phyloP scores from a whole-genome alignment of 2,113 vertebrate genomes.

The Mionectes macconnelli region DNA sequence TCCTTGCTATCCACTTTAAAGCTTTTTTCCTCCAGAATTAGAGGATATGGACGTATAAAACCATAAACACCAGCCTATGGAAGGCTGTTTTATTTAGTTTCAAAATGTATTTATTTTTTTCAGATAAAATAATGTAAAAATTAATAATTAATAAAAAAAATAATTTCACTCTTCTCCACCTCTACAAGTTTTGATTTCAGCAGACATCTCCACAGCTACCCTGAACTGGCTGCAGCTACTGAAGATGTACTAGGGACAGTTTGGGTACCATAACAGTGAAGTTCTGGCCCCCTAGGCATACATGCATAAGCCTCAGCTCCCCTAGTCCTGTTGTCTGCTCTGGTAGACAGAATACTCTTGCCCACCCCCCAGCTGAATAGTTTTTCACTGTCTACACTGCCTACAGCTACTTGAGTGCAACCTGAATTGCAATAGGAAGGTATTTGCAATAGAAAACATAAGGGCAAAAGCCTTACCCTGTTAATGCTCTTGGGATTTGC shows the following conservation, averaged over 20 bases:
- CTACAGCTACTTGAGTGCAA: background rate
- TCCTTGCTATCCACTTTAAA: background rate
- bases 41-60: background rate
- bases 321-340: background rate
- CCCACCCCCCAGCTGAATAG: background rate
- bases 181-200: background rate
- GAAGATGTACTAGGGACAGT: background rate
- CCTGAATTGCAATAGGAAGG: background rate
- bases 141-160: no score
- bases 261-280: background rate
- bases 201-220: background rate
- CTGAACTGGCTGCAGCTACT: background rate
- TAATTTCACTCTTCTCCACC: background rate
- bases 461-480: background rate
- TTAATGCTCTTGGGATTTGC: background rate
- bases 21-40: background rate
- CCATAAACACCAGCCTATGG: background rate
- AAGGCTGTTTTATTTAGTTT: background rate
- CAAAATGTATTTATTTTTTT: background rate
- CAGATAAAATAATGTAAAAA: background rate
- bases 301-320: background rate
- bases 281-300: background rate
- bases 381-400: background rate
- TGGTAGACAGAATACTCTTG: background rate
- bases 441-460: background rate